Conservation (phyloP, 1,140 invertebrate species). For the Bombus affinis region DNA sequence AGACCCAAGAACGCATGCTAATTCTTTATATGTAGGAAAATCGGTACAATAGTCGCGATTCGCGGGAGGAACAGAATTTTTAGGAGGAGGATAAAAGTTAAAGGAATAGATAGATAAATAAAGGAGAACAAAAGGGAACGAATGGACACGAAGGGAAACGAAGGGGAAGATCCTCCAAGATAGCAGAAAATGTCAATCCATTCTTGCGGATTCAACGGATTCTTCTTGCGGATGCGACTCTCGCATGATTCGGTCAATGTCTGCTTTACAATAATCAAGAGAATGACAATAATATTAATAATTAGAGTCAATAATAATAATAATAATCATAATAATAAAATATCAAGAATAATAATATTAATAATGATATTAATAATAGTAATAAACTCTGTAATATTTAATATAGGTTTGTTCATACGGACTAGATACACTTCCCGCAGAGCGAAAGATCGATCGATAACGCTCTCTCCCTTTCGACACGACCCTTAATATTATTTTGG, state of each 20-base stretch:
- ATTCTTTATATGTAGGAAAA: neutral
- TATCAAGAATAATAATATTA: constrained; percentile 62
- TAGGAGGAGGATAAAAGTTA: no score
- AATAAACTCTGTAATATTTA: constrained; percentile 78
- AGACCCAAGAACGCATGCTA: neutral
- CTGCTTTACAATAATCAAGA: constrained; percentile 35
- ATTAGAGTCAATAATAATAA: constrained; percentile 65
- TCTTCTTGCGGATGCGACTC: neutral
- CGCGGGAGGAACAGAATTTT: neutral
- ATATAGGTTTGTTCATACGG: constrained; percentile 79
- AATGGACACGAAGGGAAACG: no score
- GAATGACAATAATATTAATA: constrained; percentile 39
- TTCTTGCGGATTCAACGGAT: neutral
- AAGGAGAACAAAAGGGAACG: constrained; percentile 5
- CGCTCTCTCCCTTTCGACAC: constrained; percentile 44
- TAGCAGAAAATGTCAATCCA: neutral
- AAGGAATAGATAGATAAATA: constrained; percentile 27
- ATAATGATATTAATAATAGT: constrained; percentile 70
- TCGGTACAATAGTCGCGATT: constrained; percentile 2
- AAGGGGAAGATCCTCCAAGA: constrained; percentile 25
- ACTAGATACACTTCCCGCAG: constrained; percentile 76
- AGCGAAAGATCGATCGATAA: constrained; percentile 54
- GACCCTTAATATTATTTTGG: constrained; percentile 44
- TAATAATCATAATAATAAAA: constrained; percentile 63
- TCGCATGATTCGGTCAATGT: constrained; percentile 1